Percentiles rank a stretch among this genome's conserved stretches.
These are phyloP conservation scores for Trachymyrmex cornetzi DNA, from an alignment of 1,140 invertebrate genomes.

Conservation along the genomic window DNA sequence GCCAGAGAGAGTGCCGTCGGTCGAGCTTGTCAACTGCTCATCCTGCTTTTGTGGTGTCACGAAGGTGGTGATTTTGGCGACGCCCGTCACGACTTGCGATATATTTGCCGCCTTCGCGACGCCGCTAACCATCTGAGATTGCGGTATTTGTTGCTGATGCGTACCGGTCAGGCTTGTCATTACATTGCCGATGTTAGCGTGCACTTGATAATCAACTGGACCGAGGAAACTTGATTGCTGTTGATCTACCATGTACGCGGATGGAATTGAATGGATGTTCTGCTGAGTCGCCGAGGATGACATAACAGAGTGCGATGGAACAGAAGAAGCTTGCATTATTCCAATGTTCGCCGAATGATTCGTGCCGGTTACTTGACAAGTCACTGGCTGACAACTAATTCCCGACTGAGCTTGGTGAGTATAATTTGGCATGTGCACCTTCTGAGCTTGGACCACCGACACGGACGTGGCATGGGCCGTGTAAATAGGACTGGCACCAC, in stretches of 20 bases:
- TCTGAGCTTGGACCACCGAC: conserved; percentile 80
- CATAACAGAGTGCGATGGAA: conserved; percentile 70
- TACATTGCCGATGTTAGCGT: conserved; percentile 29
- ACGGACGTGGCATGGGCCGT: conserved; percentile 80
- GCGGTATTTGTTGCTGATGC: conserved; percentile 50
- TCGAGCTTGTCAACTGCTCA: conserved; percentile 80
- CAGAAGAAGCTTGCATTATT: conserved; percentile 62
- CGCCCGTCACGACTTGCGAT: conserved; percentile 76
- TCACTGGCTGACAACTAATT: conserved; percentile 37
- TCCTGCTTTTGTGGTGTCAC: conserved; percentile 74
- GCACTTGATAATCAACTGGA: conserved; percentile 56
- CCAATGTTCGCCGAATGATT: conserved; percentile 58
- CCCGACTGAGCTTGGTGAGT: conserved; percentile 70
- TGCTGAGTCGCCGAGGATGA: conserved; percentile 57
- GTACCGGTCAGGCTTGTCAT: conserved; percentile 7
- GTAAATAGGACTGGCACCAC: conserved; percentile 78
- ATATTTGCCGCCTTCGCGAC: conserved; percentile 26
- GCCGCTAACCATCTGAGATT: conserved; percentile 42
- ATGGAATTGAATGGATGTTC: conserved; percentile 51
- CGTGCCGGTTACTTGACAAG: conserved; percentile 29
- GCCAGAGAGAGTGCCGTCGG: conserved; percentile 80
- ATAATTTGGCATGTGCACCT: conserved; percentile 72
- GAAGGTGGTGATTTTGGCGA: conserved; percentile 77
- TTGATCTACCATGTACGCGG: conserved; percentile 57
- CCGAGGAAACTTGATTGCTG: conserved; percentile 59